Conservation (phyloP, 2,113 vertebrate genomes). For the Poecilia latipinna region DNA sequence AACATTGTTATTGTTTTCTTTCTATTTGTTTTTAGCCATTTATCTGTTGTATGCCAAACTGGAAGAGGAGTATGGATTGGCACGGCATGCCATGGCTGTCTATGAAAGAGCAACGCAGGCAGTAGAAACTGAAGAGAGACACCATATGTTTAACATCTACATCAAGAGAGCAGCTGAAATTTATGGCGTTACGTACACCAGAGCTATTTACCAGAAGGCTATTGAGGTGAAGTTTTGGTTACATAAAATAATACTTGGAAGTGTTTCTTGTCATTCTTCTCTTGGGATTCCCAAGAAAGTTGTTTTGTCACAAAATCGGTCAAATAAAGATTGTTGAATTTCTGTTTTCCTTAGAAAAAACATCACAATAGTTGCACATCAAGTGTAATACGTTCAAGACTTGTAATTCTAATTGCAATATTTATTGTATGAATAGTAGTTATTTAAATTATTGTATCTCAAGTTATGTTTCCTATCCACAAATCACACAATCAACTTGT, state of each 20-base stretch:
- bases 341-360: no score
- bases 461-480: not conserved
- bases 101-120: conserved; percentile 90
- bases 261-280: not conserved
- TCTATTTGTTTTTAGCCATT: conserved; percentile 77
- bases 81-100: conserved; percentile 92
- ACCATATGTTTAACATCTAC: conserved; percentile 96
- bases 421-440: not conserved
- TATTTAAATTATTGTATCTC: not conserved
- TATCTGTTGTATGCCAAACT: conserved; percentile 91
- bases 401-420: not conserved
- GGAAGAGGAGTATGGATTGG: conserved; percentile 91
- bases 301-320: not conserved
- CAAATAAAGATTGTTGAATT: not conserved
- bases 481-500: not conserved
- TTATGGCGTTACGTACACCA: conserved; percentile 93
- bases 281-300: not conserved
- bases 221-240: conserved; percentile 82
- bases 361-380: not conserved
- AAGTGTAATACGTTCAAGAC: not conserved
- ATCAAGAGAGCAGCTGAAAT: conserved; percentile 93
- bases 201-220: conserved; percentile 91
- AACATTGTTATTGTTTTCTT: not conserved
- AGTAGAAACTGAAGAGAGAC: conserved; percentile 85
- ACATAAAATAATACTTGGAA: not conserved